These are phyloP conservation scores for Dugesia japonica DNA, from an alignment of 2,888 invertebrate species.

Conservation along the genomic window DNA sequence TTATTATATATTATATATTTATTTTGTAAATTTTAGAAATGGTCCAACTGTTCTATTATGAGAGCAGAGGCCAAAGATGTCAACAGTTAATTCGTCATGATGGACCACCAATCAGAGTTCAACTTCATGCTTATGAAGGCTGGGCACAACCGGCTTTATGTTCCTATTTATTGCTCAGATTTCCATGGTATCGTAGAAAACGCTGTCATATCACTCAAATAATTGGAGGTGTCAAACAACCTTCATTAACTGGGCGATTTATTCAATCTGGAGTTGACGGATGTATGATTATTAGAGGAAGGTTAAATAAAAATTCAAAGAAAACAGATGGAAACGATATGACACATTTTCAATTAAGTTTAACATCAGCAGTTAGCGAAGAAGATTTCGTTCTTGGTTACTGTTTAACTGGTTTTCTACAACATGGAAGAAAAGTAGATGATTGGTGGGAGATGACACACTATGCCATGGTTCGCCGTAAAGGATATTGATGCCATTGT, in stretches of 20 bases:
- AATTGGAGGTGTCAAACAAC: conserved; percentile 61
- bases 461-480: conserved; percentile 67
- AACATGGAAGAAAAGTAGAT: conserved; percentile 59
- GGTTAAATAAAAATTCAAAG: conserved; percentile 54
- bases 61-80: conserved; percentile 66
- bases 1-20: no score
- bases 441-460: conserved; percentile 69
- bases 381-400: conserved; percentile 76
- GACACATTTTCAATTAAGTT: conserved; percentile 52
- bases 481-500: conserved; percentile 52
- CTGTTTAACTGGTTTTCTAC: conserved; percentile 69
- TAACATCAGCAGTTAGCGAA: conserved; percentile 67
- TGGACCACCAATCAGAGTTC: conserved; percentile 62
- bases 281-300: conserved; percentile 65
- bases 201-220: conserved; percentile 70
- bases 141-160: conserved; percentile 72
- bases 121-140: conserved; percentile 70
- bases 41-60: conserved; percentile 60
- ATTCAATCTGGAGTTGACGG: conserved; percentile 65
- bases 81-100: conserved; percentile 65
- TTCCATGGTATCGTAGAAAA: conserved; percentile 69
- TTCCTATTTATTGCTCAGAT: conserved; percentile 69
- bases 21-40: conserved; percentile 39
- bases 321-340: background rate
- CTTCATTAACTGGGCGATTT: conserved; percentile 57